Evolutionary conservation across 2,888 invertebrate genomes (phyloP).

Genomic region (Chironomus riparius): DNA sequence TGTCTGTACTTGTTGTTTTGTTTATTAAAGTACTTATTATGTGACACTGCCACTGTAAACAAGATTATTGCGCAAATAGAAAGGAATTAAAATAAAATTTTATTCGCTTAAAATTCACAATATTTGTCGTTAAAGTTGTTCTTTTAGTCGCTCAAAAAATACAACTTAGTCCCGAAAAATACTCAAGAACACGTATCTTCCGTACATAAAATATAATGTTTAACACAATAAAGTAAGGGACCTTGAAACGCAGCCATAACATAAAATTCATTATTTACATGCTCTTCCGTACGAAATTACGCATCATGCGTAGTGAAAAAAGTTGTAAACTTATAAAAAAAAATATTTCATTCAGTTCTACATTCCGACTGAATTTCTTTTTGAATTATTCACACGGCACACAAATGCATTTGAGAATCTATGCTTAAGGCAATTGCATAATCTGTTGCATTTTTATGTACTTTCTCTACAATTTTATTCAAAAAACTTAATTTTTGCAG

Average conservation of each 20-base stretch:
- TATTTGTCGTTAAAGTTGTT: too few species aligned
- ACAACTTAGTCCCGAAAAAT: too few species aligned
- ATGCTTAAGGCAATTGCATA: background rate
- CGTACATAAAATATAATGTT: too few species aligned
- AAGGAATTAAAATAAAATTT: background rate
- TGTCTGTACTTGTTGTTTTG: background rate
- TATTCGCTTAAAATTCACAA: background rate
- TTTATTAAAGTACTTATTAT: background rate
- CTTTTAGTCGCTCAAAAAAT: too few species aligned
- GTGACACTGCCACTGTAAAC: background rate
- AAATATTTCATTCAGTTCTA: too few species aligned
- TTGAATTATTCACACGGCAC: background rate
- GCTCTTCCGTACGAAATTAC: too few species aligned
- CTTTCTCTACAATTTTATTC: background rate
- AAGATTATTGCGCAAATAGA: background rate
- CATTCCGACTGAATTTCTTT: background rate
- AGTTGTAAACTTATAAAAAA: background rate
- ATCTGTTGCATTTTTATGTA: background rate
- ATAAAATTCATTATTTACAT: too few species aligned
- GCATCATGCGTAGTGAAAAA: background rate
- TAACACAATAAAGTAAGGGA: too few species aligned
- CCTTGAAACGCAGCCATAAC: too few species aligned
- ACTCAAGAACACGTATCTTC: too few species aligned
- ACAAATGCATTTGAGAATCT: background rate
- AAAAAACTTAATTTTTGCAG: background rate